Evolutionary conservation across 2,888 invertebrate genomes (phyloP).

Genomic region (Patella depressa): DNA sequence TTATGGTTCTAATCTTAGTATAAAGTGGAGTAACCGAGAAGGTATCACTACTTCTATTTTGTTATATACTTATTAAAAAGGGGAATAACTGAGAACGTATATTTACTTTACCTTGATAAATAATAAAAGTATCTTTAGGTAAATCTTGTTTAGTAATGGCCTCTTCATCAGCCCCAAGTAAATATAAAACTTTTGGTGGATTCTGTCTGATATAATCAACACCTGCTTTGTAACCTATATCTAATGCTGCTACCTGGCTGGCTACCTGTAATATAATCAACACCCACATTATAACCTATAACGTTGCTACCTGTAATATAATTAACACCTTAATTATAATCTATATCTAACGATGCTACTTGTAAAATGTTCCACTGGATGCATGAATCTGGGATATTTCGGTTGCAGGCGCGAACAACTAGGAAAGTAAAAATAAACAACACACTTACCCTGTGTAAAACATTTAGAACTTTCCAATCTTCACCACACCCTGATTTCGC

Average conservation of each 20-base stretch:
- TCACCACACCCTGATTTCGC: slow-evolving; percentile 51
- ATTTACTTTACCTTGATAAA: slow-evolving; percentile 78
- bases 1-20: no score
- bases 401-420: no score
- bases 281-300: slow-evolving; percentile 81
- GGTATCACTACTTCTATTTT: no score
- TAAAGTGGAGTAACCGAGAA: no score
- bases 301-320: slow-evolving; percentile 80
- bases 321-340: slow-evolving; percentile 75
- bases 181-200: slow-evolving; percentile 84
- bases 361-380: no score
- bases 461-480: slow-evolving; percentile 88
- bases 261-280: slow-evolving; percentile 63
- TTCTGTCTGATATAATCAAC: slow-evolving; percentile 76
- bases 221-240: slow-evolving; percentile 91
- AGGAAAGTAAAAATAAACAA: background rate
- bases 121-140: slow-evolving; percentile 85
- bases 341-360: slow-evolving; percentile 78
- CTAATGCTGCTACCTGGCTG: slow-evolving; percentile 88
- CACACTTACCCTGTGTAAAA: slow-evolving; percentile 85
- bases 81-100: no score
- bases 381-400: no score
- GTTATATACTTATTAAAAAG: no score
- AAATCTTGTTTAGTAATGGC: slow-evolving; percentile 83
- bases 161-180: slow-evolving; percentile 94